A percentile compares a stretch with the other conserved stretches of the same genome.
These are phyloP conservation scores for Heliconius erato DNA, from an alignment of 2,888 invertebrate genomes.

Conservation along the genomic window DNA sequence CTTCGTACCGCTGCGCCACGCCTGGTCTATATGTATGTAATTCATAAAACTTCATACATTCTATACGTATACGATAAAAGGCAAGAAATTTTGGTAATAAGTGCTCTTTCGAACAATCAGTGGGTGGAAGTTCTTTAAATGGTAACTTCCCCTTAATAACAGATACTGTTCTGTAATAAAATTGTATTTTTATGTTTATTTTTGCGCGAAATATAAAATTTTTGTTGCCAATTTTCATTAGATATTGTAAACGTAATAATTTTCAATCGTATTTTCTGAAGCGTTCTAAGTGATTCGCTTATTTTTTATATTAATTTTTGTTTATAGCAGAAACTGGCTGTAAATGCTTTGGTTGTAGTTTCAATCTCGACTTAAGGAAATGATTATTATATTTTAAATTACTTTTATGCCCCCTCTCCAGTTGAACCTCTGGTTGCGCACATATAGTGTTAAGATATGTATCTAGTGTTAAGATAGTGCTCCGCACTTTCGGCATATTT, in stretches of 20 bases:
- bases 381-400: no score
- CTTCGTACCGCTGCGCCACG: no score
- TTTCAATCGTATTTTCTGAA: not conserved
- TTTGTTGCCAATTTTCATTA: conserved; percentile 3
- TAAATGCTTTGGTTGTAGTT: not conserved
- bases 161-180: conserved; percentile 30
- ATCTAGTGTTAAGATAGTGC: no score
- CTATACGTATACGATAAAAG: conserved; percentile 62
- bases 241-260: not conserved
- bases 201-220: conserved; percentile 30
- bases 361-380: no score
- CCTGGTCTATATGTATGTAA: not conserved
- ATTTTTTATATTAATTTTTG: not conserved
- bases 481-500: no score
- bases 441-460: no score
- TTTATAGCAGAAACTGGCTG: not conserved
- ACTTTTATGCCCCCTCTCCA: no score
- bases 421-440: no score
- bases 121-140: conserved; percentile 37
- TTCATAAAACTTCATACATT: conserved; percentile 53
- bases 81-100: conserved; percentile 31
- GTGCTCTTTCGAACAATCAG: conserved; percentile 36
- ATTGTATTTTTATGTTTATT: conserved; percentile 31
- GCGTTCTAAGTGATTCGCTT: not conserved
- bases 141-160: conserved; percentile 34